Evolutionary conservation across 2,888 invertebrate genomes (phyloP), one percentile per base, ranked within the genome.

Genomic region (Pollenia labialis): DNA sequence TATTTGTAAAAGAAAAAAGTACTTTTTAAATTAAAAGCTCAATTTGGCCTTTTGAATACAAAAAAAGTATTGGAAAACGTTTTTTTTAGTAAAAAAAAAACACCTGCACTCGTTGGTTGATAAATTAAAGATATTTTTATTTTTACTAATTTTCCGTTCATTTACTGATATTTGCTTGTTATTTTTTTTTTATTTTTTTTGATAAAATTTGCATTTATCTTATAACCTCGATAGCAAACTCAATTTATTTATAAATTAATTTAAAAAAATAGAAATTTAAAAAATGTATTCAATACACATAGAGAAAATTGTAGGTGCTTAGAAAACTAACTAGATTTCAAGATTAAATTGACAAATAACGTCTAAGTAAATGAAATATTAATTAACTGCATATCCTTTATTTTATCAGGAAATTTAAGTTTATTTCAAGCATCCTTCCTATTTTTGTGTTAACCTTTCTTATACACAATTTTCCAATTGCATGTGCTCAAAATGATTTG

Each of bases 401-500:
- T 32, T 32, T 32, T 32, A 32, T 32, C 32, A 32, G 32, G 32
- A 32, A 32, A 32, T 11, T 6, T n/a, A 11, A 0, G 2, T 32
- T 16, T 42, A 9, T 42, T 8, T 4, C 10, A 62, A 42, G 9
- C 16, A 16, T 16, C 16, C 42, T 23, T 42, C n/a, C 10, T 32
- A 10, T 1, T 8, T 42, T 0, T 11, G 42, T 16, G 11, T 42
- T 9, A 42, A 16, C 62, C 62, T 62, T 42, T 32, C 0, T 60
- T 40, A 12, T 40, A n/a, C n/a, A 14, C 40, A 8, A 3, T 14
- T 16, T 42, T 4, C 4, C 42, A 32, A 11, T 10, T 12, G 54
- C 10, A 18, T 40, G 8, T 16, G 12, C 16, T 48, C 60, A 74
- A 74, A 48, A 74, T 40, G 71, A 71, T 54, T 75, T 75, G 12